Evolutionary conservation across 2,113 vertebrate genomes (phyloP).

Genomic region (Muntiacus reevesi): DNA sequence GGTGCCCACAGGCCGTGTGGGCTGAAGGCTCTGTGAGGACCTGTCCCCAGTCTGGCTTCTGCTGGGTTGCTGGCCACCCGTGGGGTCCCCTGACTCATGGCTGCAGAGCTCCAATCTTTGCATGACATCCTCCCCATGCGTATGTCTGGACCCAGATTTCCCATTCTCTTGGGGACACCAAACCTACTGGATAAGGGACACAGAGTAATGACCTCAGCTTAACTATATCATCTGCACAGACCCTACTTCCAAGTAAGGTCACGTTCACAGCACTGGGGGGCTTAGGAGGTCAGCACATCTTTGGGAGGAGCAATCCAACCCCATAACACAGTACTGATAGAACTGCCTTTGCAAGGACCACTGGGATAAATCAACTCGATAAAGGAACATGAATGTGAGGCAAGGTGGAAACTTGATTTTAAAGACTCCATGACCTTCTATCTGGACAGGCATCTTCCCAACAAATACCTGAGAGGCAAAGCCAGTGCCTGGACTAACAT

Average conservation of each 20-base stretch:
- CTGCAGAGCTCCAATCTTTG: background rate
- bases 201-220: background rate
- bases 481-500: fast-evolving
- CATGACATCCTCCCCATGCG: fast-evolving
- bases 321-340: fast-evolving
- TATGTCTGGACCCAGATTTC: background rate
- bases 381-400: fast-evolving
- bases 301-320: background rate
- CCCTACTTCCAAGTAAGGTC: background rate
- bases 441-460: background rate
- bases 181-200: background rate
- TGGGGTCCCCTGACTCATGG: fast-evolving
- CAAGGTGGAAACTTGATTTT: background rate
- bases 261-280: background rate
- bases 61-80: background rate
- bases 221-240: background rate
- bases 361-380: background rate
- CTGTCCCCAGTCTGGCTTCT: background rate
- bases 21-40: background rate
- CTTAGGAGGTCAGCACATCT: fast-evolving
- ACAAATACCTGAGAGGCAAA: background rate
- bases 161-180: background rate
- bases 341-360: background rate
- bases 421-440: background rate
- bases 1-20: fast-evolving